Base-by-base conservation (phyloP, 2,888 invertebrate genomes). In the Lathronympha strigana region DNA sequence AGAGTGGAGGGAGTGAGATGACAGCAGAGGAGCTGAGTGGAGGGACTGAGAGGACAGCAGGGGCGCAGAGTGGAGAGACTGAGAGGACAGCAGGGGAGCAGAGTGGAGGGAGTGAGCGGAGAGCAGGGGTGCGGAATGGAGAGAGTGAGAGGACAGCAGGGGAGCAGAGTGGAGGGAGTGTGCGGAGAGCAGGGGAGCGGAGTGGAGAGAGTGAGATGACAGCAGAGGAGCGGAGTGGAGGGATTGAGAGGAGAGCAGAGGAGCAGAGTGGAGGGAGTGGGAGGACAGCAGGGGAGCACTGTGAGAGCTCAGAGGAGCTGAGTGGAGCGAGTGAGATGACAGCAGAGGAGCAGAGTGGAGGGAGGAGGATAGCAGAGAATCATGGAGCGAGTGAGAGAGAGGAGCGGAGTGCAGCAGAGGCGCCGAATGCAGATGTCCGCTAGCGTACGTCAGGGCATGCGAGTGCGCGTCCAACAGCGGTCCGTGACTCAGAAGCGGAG, bases 171-270 rank as follows among this genome's bases (percentile, higher is more conserved):
- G 67, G 11, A 47, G 40, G 43, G 40, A 69, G 61, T 21, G 70
- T 47, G 62, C 53, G 55, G 68, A 70, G 47, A 49, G 38, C 5
- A 25, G 25, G n/a, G 49, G 50, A 31, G 38, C 40, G 0, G 71
- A 51, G 40, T 45, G 68, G 1, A 61, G 70, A 23, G 15, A 69
- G 71, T 5, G 71, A 53, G 58, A 63, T 53, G 57, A 67, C 61
- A 43, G 69, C 8, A 71, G 51, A 23, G 51, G 72, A 13, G 73
- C 68, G 1, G 67, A 68, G 33, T 71, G 63, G 4, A 69, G 36
- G n/a, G 36, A 38, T n/a, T n/a, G n/a, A 50, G 61, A 54, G 53
- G 68, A 70, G 53, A 45, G 33, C 4, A 31, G 15, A 15, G 45
- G 49, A 25, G 36, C 23, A 2, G 71, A 50, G 49, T 43, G 68